Percentiles rank a stretch among this genome's conserved stretches.
Evolutionary conservation across 2,888 invertebrate genomes (phyloP).

Genomic region (Pristionchus mayeri): DNA sequence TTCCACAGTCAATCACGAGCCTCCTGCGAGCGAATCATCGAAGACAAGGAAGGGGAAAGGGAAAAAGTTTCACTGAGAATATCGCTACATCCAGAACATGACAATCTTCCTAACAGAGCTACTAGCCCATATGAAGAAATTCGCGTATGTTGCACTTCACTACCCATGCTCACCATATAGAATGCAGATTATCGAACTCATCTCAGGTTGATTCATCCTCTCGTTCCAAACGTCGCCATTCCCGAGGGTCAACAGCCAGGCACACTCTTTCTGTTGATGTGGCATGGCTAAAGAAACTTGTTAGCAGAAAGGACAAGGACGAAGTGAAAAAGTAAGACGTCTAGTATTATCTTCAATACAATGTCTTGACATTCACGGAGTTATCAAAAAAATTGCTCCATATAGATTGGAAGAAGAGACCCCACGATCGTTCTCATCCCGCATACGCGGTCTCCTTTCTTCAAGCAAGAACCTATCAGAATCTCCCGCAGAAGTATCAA

Average conservation of each 20-base stretch:
- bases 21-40: background rate
- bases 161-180: background rate
- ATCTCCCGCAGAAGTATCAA: background rate
- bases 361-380: background rate
- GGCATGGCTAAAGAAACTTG: slow-evolving; percentile 71
- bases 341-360: background rate
- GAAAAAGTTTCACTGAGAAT: slow-evolving; percentile 22
- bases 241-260: slow-evolving; percentile 54
- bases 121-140: slow-evolving; percentile 49
- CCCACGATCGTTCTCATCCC: background rate
- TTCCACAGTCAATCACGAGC: slow-evolving; percentile 19
- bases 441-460: slow-evolving; percentile 25
- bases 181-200: background rate
- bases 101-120: background rate
- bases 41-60: slow-evolving; percentile 28
- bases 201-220: slow-evolving; percentile 1
- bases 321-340: slow-evolving; percentile 29
- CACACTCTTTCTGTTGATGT: slow-evolving; percentile 76
- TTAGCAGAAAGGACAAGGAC: slow-evolving; percentile 55
- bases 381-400: background rate
- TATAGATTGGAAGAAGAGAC: slow-evolving; percentile 42
- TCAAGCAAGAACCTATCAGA: slow-evolving; percentile 39
- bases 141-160: background rate
- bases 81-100: background rate
- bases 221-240: slow-evolving; percentile 25